Percentiles rank a stretch among this genome's conserved stretches.
Evolutionary conservation across 2,797 vertebrate genomes (phyloP).

Genomic region (Eidolon dupreanum): DNA sequence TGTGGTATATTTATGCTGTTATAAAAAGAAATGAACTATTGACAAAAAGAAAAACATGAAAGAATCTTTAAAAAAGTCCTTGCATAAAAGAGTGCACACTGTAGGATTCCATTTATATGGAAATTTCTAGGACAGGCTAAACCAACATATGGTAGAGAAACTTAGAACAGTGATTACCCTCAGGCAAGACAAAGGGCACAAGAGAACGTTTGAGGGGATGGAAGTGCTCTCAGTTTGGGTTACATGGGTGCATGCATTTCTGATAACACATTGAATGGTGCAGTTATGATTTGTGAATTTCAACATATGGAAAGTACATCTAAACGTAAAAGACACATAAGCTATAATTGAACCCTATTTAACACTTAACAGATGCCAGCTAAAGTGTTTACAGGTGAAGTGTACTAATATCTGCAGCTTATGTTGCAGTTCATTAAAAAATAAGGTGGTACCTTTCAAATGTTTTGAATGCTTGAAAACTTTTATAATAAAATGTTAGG

Average conservation of each 20-base stretch:
- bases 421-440: not conserved
- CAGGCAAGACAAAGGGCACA: not conserved
- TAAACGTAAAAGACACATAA: not conserved
- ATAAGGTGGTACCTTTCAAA: not conserved
- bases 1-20: not conserved
- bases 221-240: not conserved
- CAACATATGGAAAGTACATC: not conserved
- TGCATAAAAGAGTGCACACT: not conserved
- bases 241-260: not conserved
- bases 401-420: not conserved
- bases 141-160: not conserved
- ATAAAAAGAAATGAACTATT: not conserved
- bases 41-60: not conserved
- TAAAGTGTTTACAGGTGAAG: not conserved
- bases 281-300: not conserved
- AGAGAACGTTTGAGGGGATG: not conserved
- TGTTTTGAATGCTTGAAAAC: not conserved
- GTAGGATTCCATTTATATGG: not conserved
- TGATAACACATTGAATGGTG: not conserved
- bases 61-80: not conserved
- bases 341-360: not conserved
- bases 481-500: not conserved
- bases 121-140: not conserved
- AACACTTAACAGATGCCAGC: not conserved
- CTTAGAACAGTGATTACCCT: not conserved